Evolutionary conservation across 2,888 invertebrate species (phyloP).

Genomic region (Drosophila pullipes): DNA sequence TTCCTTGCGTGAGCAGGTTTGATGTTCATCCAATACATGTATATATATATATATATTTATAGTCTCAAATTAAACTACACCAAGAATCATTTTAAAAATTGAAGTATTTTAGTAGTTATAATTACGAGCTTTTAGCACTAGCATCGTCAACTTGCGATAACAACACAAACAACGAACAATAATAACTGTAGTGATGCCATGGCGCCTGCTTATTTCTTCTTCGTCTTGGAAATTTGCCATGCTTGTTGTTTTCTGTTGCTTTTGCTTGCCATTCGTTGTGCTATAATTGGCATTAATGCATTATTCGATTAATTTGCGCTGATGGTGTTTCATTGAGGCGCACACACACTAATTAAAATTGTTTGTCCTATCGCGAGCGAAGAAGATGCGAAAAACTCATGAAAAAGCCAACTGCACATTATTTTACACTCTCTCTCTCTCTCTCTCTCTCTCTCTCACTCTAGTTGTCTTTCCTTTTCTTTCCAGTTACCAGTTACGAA

Average conservation of each 20-base stretch:
- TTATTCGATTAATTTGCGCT: slow-evolving; percentile 77
- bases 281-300: slow-evolving; percentile 77
- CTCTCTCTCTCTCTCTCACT: slow-evolving; percentile 1
- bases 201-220: slow-evolving; percentile 43
- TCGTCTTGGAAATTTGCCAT: not conserved
- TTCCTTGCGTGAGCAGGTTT: not conserved
- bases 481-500: slow-evolving; percentile 45
- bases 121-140: not conserved
- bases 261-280: slow-evolving; percentile 25
- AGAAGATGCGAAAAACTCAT: slow-evolving; percentile 24
- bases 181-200: slow-evolving; percentile 17
- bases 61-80: not conserved
- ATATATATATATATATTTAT: not conserved
- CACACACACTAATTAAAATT: slow-evolving; percentile 75
- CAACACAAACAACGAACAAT: slow-evolving; percentile 22
- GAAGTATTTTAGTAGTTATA: too few species aligned
- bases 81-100: not conserved
- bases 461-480: slow-evolving; percentile 27
- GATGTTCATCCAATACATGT: not conserved
- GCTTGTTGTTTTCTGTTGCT: not conserved
- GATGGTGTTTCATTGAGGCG: slow-evolving; percentile 61
- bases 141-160: not conserved
- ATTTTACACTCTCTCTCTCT: slow-evolving; percentile 3
- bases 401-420: slow-evolving; percentile 7
- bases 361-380: slow-evolving; percentile 45